Evolutionary conservation across 2,888 invertebrate genomes (phyloP).

Genomic region (Orchesella flavescens): DNA sequence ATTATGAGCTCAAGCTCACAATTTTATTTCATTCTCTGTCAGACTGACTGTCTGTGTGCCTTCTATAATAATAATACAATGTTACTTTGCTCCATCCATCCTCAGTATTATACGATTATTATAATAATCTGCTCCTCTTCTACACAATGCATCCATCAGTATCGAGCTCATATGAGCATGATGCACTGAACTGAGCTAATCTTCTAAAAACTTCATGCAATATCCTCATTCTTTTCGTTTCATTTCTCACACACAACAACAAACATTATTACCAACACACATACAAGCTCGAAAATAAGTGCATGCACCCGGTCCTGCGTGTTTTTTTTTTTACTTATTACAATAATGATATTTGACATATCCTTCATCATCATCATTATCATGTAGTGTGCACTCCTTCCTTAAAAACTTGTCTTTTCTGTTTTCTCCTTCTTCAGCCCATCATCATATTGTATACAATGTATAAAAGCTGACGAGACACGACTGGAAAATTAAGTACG

Average conservation of each 20-base stretch:
- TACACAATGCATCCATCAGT: conserved; percentile 30
- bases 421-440: background rate
- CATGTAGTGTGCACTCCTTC: conserved; percentile 34
- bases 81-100: conserved; percentile 27
- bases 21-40: conserved; percentile 55
- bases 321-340: conserved; percentile 45
- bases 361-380: conserved; percentile 43
- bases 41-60: conserved; percentile 53
- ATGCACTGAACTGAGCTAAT: conserved; percentile 30
- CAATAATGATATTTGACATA: conserved; percentile 58
- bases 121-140: conserved; percentile 37
- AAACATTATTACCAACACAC: background rate
- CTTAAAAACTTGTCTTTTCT: conserved; percentile 39
- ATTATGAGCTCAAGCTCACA: conserved; percentile 40
- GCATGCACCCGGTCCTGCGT: conserved; percentile 44
- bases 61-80: background rate
- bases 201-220: conserved; percentile 47
- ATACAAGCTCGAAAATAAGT: conserved; percentile 33
- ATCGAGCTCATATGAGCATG: conserved; percentile 16
- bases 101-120: conserved; percentile 40
- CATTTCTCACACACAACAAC: conserved; percentile 34
- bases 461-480: conserved; percentile 22
- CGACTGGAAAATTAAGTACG: conserved; percentile 45
- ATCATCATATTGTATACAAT: background rate
- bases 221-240: conserved; percentile 49